These are phyloP conservation scores for Bufo gargarizans DNA, from an alignment of 2,113 vertebrate species.

Conservation along the genomic window DNA sequence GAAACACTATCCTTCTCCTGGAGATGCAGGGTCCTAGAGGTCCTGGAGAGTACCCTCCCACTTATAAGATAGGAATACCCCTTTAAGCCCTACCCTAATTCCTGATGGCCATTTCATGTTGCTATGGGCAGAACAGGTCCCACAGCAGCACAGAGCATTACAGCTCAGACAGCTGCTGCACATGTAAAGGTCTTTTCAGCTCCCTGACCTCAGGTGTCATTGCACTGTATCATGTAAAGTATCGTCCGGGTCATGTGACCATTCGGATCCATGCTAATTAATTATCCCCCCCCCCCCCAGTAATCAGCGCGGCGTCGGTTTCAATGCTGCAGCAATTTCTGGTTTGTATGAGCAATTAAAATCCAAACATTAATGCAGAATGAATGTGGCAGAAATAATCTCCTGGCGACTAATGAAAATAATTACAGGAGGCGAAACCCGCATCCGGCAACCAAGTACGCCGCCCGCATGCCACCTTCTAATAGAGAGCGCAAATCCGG, in stretches of 20 bases:
- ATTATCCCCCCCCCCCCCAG: neutral
- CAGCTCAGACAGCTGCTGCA: neutral
- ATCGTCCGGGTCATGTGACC: neutral
- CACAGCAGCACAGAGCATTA: neutral
- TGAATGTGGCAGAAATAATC: conserved; percentile 1
- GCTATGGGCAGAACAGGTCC: neutral
- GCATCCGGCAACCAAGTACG: neutral
- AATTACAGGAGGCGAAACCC: neutral
- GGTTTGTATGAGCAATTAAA: conserved; percentile 20
- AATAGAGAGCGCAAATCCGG: neutral
- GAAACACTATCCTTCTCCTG: too few relatives aligned
- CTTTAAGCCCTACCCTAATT: too few relatives aligned
- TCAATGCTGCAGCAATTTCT: neutral
- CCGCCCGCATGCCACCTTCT: neutral
- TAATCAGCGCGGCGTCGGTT: neutral
- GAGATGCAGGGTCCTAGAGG: too few relatives aligned
- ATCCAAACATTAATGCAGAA: neutral
- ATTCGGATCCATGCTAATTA: neutral
- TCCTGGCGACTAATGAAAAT: conserved; percentile 7
- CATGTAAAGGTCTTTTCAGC: neutral
- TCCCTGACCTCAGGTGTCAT: neutral
- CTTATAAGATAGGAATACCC: too few relatives aligned
- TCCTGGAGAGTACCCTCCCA: too few relatives aligned
- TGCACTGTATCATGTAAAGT: neutral
- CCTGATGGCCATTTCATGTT: neutral